These are phyloP conservation scores for Melanostoma mellinum DNA, from an alignment of 2,888 invertebrate species.

Conservation along the genomic window DNA sequence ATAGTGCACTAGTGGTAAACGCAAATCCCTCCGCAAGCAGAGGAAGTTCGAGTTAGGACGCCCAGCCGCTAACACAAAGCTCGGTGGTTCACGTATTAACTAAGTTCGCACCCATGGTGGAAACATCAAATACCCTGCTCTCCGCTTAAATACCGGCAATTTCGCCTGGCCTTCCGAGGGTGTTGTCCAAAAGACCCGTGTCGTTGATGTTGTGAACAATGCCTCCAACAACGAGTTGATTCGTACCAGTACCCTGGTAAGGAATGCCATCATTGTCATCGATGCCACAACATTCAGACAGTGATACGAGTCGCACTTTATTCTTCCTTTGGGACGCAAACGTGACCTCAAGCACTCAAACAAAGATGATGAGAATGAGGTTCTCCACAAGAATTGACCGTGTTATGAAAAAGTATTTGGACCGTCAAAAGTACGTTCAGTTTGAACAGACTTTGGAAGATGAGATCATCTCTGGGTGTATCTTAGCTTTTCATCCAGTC, in stretches of 20 bases:
- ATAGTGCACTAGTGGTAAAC: conserved; percentile 99
- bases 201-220: conserved; percentile 99
- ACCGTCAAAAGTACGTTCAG: conserved; percentile 95
- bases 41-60: conserved; percentile 99
- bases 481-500: conserved; percentile 98
- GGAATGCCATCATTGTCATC: conserved; percentile 98
- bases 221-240: conserved; percentile 99
- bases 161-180: conserved; percentile 99
- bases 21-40: conserved; percentile 99
- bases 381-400: conserved; percentile 97
- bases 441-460: conserved; percentile 97
- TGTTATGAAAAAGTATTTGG: conserved; percentile 94
- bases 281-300: conserved; percentile 99
- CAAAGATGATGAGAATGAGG: conserved; percentile 94
- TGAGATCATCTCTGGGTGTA: conserved; percentile 97
- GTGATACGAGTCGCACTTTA: conserved; percentile 99
- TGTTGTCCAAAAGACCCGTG: conserved; percentile 97
- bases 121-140: conserved; percentile 96
- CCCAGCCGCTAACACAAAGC: conserved; percentile 99
- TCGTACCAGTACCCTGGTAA: conserved; percentile 99
- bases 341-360: conserved; percentile 96
- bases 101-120: conserved; percentile 98
- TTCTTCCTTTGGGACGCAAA: conserved; percentile 97
- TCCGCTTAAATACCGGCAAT: conserved; percentile 97
- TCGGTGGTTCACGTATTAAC: conserved; percentile 96